Conservation (phyloP, 2,113 vertebrate species). For the Aix galericulata region DNA sequence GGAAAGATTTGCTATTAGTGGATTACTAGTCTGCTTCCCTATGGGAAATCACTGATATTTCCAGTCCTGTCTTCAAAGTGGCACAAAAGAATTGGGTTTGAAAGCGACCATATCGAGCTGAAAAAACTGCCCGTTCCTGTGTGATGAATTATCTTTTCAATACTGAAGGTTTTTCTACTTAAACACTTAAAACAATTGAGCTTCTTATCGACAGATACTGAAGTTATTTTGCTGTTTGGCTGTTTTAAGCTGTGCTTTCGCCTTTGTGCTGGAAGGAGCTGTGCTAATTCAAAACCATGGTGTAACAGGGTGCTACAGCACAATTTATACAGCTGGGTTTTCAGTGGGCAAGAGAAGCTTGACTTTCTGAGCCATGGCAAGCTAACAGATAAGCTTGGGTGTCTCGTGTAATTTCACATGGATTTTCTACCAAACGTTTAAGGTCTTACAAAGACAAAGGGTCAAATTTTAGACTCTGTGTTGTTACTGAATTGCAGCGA, state of each 20-base stretch:
- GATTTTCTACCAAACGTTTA: not conserved
- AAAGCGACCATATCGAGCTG: constrained; percentile 20
- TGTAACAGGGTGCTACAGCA: not conserved
- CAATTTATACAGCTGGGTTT: not conserved
- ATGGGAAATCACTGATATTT: constrained; percentile 13
- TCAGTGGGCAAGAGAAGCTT: not conserved
- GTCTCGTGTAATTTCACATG: not conserved
- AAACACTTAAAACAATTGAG: not conserved
- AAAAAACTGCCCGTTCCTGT: not conserved
- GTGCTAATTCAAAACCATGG: not conserved
- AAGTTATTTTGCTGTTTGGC: not conserved
- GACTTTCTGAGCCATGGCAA: not conserved
- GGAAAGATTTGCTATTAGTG: constrained; percentile 42
- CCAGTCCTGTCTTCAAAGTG: constrained; percentile 39
- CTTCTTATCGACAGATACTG: not conserved
- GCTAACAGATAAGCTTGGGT: not conserved
- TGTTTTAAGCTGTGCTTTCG: not conserved
- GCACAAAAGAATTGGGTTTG: constrained; percentile 25
- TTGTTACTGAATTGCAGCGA: not conserved
- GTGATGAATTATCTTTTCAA: not conserved
- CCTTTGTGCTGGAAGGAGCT: not conserved
- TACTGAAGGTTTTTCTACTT: not conserved
- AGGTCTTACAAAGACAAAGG: constrained; percentile 14
- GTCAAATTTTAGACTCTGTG: not conserved
- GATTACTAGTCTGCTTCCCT: constrained; percentile 10